Conservation (phyloP, 2,888 invertebrate species). For the Incurvaria masculella region DNA sequence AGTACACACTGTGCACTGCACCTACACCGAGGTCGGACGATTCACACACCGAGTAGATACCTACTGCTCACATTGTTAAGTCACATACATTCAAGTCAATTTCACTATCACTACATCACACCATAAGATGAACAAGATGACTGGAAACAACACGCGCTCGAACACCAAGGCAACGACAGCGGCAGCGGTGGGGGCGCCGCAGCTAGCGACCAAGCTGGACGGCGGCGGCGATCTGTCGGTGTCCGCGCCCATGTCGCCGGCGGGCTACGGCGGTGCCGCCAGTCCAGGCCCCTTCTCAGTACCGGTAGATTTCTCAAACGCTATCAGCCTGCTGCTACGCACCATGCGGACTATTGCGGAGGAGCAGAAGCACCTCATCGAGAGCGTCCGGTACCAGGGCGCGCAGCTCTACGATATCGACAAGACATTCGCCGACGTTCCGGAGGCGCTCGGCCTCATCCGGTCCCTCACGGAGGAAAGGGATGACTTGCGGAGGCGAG, state of each 20-base stretch:
- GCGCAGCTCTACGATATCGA: not conserved
- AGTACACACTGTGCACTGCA: not conserved
- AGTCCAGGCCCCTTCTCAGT: not conserved
- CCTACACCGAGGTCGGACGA: not conserved
- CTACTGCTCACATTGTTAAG: too few species aligned
- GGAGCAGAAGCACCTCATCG: not conserved
- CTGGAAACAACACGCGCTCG: not conserved
- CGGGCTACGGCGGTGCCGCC: not conserved
- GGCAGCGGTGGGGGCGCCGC: not conserved
- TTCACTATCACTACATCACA: too few species aligned
- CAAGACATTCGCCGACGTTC: not conserved
- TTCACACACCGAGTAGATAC: not conserved
- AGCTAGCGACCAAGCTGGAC: not conserved
- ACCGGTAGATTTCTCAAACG: not conserved
- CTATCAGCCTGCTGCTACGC: not conserved
- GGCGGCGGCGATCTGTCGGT: not conserved
- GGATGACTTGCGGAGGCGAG: not conserved
- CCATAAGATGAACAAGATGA: too few species aligned
- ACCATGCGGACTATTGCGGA: not conserved
- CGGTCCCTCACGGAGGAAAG: not conserved
- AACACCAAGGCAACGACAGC: not conserved
- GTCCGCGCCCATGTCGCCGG: not conserved
- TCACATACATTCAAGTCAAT: too few species aligned
- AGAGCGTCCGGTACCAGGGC: not conserved
- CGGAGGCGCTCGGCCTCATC: not conserved